phyloP scores from a whole-genome alignment of 2,797 vertebrate species.

The Sandelia bainsii region DNA sequence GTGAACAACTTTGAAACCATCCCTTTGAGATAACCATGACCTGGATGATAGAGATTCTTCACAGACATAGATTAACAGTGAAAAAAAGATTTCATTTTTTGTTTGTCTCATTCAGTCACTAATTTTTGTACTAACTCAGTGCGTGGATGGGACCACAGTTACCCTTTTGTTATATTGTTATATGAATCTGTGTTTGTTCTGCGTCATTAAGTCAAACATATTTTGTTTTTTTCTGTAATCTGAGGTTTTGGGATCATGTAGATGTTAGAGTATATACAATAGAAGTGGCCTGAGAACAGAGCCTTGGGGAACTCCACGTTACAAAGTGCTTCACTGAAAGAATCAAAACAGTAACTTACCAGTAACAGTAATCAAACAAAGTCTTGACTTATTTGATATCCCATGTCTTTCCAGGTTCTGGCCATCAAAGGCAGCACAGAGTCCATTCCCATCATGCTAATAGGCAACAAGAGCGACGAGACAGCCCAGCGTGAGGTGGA shows the following conservation, averaged over 20 bases:
- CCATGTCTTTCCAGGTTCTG: constrained; percentile 76
- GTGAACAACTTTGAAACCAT: too few species aligned
- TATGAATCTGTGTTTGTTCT: neutral
- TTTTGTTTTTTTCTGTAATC: neutral
- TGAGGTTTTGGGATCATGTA: too few species aligned
- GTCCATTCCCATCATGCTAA: constrained; percentile 95
- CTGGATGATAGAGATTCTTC: too few species aligned
- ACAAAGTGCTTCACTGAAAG: neutral
- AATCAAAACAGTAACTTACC: neutral
- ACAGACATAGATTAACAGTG: too few species aligned
- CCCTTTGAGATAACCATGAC: too few species aligned
- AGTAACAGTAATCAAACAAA: neutral
- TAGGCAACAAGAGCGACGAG: constrained; percentile 96
- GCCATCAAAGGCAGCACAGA: constrained; percentile 95
- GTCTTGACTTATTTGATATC: neutral
- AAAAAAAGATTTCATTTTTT: too few species aligned
- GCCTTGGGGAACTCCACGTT: neutral
- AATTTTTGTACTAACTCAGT: too few species aligned
- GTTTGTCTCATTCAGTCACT: too few species aligned
- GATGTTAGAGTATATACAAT: neutral
- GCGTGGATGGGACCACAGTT: too few species aligned
- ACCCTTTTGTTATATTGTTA: neutral
- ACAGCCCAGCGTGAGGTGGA: constrained; percentile 91
- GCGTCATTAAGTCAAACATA: neutral
- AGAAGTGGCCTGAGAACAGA: neutral